phyloP scores from a whole-genome alignment of 2,113 vertebrate species.

The Lepidothrix coronata region DNA sequence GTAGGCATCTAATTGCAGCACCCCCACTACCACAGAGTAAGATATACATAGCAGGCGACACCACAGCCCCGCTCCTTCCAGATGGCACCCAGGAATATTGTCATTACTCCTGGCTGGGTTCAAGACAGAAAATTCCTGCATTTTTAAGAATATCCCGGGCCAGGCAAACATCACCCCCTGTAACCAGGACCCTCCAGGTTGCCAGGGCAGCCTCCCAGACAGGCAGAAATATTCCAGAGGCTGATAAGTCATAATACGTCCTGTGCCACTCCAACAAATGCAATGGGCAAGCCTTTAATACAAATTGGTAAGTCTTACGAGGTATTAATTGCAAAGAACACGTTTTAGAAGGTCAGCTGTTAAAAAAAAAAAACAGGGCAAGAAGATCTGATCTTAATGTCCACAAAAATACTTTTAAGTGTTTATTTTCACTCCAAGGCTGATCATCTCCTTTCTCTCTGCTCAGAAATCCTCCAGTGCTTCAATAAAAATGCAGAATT shows the following conservation, averaged over 20 bases:
- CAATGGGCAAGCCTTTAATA: not conserved
- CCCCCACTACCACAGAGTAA: not conserved
- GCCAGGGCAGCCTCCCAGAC: not conserved
- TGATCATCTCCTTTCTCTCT: not conserved
- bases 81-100: not conserved
- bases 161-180: not conserved
- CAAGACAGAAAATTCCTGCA: not conserved
- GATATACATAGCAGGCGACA: not conserved
- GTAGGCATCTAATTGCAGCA: not conserved
- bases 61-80: not conserved
- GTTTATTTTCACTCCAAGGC: not conserved
- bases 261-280: not conserved
- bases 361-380: not conserved
- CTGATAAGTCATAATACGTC: not conserved
- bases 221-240: not conserved
- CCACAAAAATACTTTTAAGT: not conserved
- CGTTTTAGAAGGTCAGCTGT: not conserved
- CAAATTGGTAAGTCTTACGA: not conserved
- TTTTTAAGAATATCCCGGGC: not conserved
- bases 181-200: not conserved
- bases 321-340: not conserved
- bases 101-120: not conserved
- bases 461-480: not conserved
- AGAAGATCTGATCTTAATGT: not conserved
- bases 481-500: not conserved